Percentiles rank a stretch among this genome's conserved stretches.
Evolutionary conservation across 2,113 vertebrate genomes (phyloP).

Genomic region (Apus apus): DNA sequence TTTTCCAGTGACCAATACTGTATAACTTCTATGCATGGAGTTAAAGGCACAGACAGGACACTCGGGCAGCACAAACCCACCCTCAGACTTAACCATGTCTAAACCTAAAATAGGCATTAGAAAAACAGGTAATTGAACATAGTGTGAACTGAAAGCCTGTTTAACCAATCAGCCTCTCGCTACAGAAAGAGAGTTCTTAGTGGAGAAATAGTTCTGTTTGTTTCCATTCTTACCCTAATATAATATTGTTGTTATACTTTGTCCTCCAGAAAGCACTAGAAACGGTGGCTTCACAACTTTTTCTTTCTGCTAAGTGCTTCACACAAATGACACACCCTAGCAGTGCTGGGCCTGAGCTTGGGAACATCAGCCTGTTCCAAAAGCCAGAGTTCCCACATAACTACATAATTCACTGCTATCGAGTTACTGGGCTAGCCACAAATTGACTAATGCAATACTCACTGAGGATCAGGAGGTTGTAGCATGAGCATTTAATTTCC

Average conservation of each 20-base stretch:
- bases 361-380: slow-evolving; percentile 74
- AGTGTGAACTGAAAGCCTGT: not conserved
- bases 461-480: slow-evolving; percentile 18
- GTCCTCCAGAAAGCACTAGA: slow-evolving; percentile 4
- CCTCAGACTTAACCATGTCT: not conserved
- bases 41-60: not conserved
- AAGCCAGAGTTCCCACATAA: slow-evolving; percentile 75
- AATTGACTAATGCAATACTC: slow-evolving; percentile 53
- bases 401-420: slow-evolving; percentile 62
- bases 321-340: slow-evolving; percentile 60
- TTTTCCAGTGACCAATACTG: not conserved
- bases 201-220: not conserved
- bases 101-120: not conserved
- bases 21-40: not conserved
- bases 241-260: slow-evolving; percentile 25
- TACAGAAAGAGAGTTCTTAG: not conserved
- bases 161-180: not conserved
- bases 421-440: slow-evolving; percentile 67
- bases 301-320: slow-evolving; percentile 23
- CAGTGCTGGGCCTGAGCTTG: slow-evolving; percentile 57
- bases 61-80: not conserved
- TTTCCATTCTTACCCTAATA: not conserved
- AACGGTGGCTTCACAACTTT: not conserved
- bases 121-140: not conserved
- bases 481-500: slow-evolving; percentile 30